Base-by-base conservation (phyloP, 2,797 vertebrate genomes). In the Hoplostethus atlanticus region DNA sequence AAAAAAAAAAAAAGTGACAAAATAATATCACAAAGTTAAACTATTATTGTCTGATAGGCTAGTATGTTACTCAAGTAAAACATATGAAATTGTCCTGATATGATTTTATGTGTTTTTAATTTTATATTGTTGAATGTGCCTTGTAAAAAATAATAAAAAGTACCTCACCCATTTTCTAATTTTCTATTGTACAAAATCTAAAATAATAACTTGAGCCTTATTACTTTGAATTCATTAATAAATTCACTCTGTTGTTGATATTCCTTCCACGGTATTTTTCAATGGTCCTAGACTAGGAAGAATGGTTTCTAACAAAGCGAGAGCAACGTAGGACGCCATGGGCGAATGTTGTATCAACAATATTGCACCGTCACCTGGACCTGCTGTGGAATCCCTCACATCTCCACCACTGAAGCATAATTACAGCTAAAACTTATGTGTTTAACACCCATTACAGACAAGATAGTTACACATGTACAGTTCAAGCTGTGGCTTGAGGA, bases 401-500 rank as follows among this genome's bases (percentile, higher is more conserved):
- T 64, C 57, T 77, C 54, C 31, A 50, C 60, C 40, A 62, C 25
- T 17, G 3, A 28, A 28, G 28, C 28, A 28, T 28, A 28, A 28
- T 28, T 28, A 28, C 52, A 36, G 31, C 62, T 78, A 57, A 77
- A 83, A 79, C 73, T 70, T 67, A 84, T 84, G 89, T 93, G 83
- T 80, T 89, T 91, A 92, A 92, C 89, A 86, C 93, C 86, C 84
- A 79, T 86, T 76, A 84, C 82, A 90, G 92, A 93, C 87, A 91
- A 93, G 90, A 95, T 90, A 92, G 93, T 93, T 93, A 89, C 84
- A 95, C 91, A 91, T 88, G 80, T 89, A 85, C 69, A 87, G 81
- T 72, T 64, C 73, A 51, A 79, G 73, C 82, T 89, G 80, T 57
- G 81, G 89, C 90, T 85, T 80, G 63, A 85, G 85, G 84, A 89